Conservation (phyloP, 2,113 vertebrate genomes). For the Casuarius casuarius region DNA sequence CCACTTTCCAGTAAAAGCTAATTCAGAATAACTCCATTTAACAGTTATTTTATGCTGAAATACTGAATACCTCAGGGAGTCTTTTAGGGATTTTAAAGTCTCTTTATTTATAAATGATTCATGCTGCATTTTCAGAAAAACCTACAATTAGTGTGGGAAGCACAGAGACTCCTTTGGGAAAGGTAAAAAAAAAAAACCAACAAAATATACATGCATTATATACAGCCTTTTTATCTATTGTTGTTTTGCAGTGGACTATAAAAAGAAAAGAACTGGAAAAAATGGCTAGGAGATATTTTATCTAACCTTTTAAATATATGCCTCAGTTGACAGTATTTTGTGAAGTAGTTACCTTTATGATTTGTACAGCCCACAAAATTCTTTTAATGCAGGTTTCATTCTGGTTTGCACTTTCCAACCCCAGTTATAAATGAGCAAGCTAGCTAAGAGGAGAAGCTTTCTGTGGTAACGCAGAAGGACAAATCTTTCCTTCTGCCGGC, state of each 20-base stretch:
- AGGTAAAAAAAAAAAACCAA: constrained; percentile 69
- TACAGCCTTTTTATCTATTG: constrained; percentile 67
- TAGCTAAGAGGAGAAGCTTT: constrained; percentile 16
- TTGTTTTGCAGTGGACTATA: constrained; percentile 77
- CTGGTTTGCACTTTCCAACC: constrained; percentile 1
- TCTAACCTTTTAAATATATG: constrained; percentile 72
- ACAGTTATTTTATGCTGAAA: constrained; percentile 89
- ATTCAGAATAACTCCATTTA: constrained; percentile 89
- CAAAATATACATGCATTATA: constrained; percentile 73
- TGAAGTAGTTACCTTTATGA: constrained; percentile 43
- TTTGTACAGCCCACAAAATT: constrained; percentile 64
- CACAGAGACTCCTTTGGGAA: constrained; percentile 84
- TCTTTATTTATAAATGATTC: constrained; percentile 91
- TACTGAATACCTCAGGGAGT: constrained; percentile 84
- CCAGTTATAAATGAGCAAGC: constrained; percentile 34
- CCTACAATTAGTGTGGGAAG: constrained; percentile 90
- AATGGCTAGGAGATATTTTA: constrained; percentile 62
- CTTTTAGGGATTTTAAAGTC: constrained; percentile 89
- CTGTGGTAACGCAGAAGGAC: neutral
- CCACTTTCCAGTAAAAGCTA: constrained; percentile 88
- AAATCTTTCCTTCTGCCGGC: neutral
- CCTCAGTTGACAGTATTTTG: constrained; percentile 64
- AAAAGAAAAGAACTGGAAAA: constrained; percentile 70
- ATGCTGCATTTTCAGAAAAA: constrained; percentile 90
- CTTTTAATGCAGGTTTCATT: constrained; percentile 39